Percentiles rank a stretch among this genome's conserved stretches.
Evolutionary conservation across 2,888 invertebrate species (phyloP).

Genomic region (Noctua pronuba): DNA sequence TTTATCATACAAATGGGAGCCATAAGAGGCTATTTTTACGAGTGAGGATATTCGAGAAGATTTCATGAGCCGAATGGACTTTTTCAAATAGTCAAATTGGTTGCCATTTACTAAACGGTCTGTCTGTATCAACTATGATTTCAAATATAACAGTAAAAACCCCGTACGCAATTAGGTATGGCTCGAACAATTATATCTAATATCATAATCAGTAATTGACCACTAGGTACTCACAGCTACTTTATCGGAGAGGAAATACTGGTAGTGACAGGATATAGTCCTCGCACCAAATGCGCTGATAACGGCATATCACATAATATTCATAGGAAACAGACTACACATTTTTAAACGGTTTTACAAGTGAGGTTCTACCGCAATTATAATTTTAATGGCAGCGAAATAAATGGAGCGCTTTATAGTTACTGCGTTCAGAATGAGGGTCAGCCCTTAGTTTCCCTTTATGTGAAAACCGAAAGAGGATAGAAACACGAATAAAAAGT

Average conservation of each 20-base stretch:
- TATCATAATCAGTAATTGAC: neutral
- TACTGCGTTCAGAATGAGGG: constrained; percentile 10
- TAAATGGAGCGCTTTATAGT: constrained; percentile 5
- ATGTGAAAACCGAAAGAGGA: constrained; percentile 2
- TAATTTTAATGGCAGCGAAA: constrained; percentile 24
- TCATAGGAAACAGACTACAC: neutral
- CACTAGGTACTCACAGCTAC: neutral
- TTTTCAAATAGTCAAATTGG: constrained; percentile 1
- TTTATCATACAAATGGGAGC: constrained; percentile 55
- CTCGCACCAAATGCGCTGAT: neutral
- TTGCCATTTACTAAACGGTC: neutral
- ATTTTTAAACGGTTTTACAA: neutral
- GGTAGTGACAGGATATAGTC: neutral
- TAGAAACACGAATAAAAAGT: constrained; percentile 24
- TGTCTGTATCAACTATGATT: neutral
- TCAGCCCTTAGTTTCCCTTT: neutral
- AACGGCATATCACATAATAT: neutral
- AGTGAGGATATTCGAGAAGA: constrained; percentile 11
- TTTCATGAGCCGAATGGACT: neutral
- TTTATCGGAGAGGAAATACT: constrained; percentile 17
- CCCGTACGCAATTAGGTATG: neutral
- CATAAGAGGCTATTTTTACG: constrained; percentile 8
- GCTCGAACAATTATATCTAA: neutral
- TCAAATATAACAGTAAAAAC: neutral
- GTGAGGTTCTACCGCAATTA: neutral